Evolutionary conservation across 1,140 invertebrate genomes (phyloP), one percentile per base, ranked within the genome.

Genomic region (Nebria ingens): DNA sequence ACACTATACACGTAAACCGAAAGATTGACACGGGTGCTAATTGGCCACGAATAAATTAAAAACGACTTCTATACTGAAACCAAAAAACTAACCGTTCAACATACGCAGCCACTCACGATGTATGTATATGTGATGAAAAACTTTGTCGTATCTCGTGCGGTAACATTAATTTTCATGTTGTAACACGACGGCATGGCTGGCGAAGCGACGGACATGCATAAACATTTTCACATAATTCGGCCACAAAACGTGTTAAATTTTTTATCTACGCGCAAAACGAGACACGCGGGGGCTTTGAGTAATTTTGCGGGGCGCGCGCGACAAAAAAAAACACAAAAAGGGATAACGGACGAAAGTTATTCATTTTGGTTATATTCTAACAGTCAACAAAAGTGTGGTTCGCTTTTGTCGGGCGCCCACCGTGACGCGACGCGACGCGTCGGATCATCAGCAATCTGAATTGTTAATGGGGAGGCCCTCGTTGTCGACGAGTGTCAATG

Each of bases 381-480:
- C 15, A 45, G 20, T 2, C 51, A 22, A 21, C 51, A 49, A 42
- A n/a, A n/a, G n/a, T n/a, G n/a, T n/a, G n/a, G n/a, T n/a, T n/a
- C n/a, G n/a, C n/a, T n/a, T n/a, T n/a, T n/a, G n/a, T n/a, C n/a
- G n/a, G n/a, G n/a, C n/a, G n/a, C n/a, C n/a, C n/a, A n/a, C n/a
- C n/a, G n/a, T n/a, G n/a, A n/a, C n/a, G 55, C 45, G 19, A 17
- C 4, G 2, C 29, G 19, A 19, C 22, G 34, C 20, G 17, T 20
- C 22, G 55, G 55, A 56, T 56, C 50, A 56, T 56, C 55, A 51
- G 49, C 50, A 56, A 56, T 56, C 55, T 56, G 50, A 56, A 56
- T 56, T 56, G 55, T 56, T 56, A 56, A 56, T 56, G 50, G n/a
- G n/a, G n/a, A n/a, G n/a, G 6, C 23, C 11, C 29, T 54, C 11